These are phyloP conservation scores for Anolis carolinensis DNA, from an alignment of 2,113 vertebrate species.

Conservation along the genomic window DNA sequence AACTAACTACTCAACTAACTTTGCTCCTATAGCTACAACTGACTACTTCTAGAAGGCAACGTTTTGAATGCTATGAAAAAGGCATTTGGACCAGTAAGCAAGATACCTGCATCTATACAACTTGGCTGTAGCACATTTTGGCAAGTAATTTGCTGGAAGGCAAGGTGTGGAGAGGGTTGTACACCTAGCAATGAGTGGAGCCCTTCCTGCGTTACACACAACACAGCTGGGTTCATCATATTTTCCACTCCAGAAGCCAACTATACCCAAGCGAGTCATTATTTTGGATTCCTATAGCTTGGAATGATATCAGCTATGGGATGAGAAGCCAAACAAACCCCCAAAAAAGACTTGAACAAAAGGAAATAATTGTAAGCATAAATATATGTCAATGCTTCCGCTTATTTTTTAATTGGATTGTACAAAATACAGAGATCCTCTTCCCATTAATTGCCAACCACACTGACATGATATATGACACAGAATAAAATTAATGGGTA, in stretches of 20 bases:
- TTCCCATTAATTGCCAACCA: no score
- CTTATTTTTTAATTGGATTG: neutral
- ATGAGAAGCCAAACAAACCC: neutral
- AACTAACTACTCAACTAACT: no score
- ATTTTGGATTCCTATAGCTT: conserved; percentile 1
- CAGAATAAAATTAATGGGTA: neutral
- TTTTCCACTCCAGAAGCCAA: conserved; percentile 21
- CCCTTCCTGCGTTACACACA: neutral
- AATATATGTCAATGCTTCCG: neutral
- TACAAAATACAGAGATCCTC: neutral
- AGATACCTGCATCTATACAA: neutral
- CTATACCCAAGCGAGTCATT: conserved; percentile 9
- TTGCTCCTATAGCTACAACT: no score
- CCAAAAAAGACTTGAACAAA: neutral
- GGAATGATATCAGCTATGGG: neutral
- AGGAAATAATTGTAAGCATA: neutral
- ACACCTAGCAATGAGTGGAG: neutral
- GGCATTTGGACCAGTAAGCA: neutral
- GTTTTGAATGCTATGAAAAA: neutral
- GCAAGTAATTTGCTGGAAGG: neutral
- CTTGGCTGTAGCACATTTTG: neutral
- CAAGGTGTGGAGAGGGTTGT: neutral
- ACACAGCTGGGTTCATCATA: neutral
- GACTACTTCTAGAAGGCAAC: no score
- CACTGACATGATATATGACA: neutral